Percentiles rank a stretch among this genome's conserved stretches.
phyloP scores from a whole-genome alignment of 2,888 invertebrate genomes.

The Smittia sp. region DNA sequence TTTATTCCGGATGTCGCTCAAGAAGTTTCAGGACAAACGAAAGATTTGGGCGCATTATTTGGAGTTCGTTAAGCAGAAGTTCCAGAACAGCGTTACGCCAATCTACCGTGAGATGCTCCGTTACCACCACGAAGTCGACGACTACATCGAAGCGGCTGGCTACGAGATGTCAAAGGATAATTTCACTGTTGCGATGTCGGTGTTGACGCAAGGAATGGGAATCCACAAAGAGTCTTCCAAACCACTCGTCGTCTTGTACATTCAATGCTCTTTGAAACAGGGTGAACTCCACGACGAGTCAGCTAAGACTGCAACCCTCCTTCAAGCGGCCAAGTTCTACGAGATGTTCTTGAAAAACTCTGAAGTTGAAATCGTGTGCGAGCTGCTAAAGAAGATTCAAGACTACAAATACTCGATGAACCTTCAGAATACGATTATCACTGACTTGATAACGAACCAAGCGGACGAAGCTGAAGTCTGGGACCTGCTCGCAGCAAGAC shows the following conservation, averaged over 20 bases:
- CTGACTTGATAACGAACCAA: not conserved
- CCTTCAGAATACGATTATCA: conserved; percentile 9
- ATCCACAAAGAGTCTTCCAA: not conserved
- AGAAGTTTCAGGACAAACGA: conserved; percentile 1
- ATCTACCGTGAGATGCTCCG: conserved; percentile 20
- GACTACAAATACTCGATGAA: not conserved
- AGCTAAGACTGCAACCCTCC: not conserved
- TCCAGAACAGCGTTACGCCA: not conserved
- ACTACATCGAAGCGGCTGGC: conserved; percentile 22
- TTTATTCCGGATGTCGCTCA: not conserved
- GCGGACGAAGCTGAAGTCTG: conserved; percentile 11
- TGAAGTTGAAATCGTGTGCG: not conserved
- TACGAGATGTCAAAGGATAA: not conserved
- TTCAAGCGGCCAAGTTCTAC: conserved; percentile 25
- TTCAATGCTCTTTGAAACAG: conserved; percentile 16
- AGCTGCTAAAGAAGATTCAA: not conserved
- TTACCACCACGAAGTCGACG: not conserved
- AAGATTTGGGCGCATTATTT: conserved; percentile 10
- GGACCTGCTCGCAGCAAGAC: conserved; percentile 20
- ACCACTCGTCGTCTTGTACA: not conserved
- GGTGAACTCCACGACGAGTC: not conserved
- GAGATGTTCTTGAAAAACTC: not conserved
- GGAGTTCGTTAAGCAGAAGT: conserved; percentile 14
- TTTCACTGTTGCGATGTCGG: not conserved
- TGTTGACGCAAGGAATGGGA: conserved; percentile 18